Evolutionary conservation across 2,888 invertebrate species (phyloP), one percentile per base, ranked within the genome.

Genomic region (Trilocha varians): DNA sequence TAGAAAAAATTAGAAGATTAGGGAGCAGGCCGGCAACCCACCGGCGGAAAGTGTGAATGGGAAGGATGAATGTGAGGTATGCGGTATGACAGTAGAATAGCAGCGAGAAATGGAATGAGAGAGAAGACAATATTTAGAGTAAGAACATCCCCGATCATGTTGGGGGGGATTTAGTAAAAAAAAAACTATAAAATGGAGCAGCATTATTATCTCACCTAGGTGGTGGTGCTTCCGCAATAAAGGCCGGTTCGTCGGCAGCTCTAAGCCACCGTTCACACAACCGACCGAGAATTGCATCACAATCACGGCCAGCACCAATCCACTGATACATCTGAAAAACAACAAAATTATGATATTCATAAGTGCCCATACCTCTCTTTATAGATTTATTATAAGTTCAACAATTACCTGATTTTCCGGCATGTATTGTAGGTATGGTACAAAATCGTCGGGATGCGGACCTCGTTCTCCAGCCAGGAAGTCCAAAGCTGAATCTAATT

Each of bases 271-370:
- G 91, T 46, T 91, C 89, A 62, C 93, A 96, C 41, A 97, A 76
- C 3, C 91, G 88, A 4, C 89, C 82, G 11, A 97, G 78, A 34
- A 93, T 88, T 3, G 90, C 88, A 71, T 97, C 97, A 2, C 94
- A 92, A 70, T 98, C 97, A 4, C 97, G 87, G 0, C 97, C 97
- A 5, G 95, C 95, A 2, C 97, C 97, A 46, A 97, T 97, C 98
- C 98, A 98, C 62, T 94, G 93, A 73, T 94, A 95, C 59, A 90
- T 87, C 65, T 88, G 65, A 3, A 36, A 16, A 13, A 11, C 6
- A 11, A 15, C n/a, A n/a, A n/a, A n/a, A n/a, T n/a, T n/a, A n/a
- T n/a, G n/a, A n/a, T n/a, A n/a, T n/a, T n/a, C n/a, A n/a, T n/a
- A n/a, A n/a, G n/a, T n/a, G n/a, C n/a, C n/a, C n/a, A n/a, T n/a